Conservation (phyloP, 2,113 vertebrate genomes). For the Eulacestoma nigropectus region DNA sequence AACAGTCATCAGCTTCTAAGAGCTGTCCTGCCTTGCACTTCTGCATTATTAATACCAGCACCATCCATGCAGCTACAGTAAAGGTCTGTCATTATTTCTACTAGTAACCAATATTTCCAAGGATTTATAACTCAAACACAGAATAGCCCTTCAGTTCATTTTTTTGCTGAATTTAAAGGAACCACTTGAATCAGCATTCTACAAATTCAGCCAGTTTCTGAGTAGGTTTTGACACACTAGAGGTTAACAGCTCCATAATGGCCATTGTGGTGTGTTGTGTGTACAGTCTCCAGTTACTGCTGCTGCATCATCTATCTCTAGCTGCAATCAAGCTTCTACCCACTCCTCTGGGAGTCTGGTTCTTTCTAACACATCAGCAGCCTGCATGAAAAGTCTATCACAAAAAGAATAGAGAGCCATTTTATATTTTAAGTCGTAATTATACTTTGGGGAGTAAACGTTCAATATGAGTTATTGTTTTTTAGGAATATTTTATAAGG, state of each 20-base stretch:
- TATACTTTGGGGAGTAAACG: neutral
- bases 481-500: neutral
- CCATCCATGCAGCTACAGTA: neutral
- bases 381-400: neutral
- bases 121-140: neutral
- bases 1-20: neutral
- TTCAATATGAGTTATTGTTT: neutral
- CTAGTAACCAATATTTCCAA: slow-evolving; percentile 2
- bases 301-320: neutral
- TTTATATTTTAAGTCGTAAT: neutral
- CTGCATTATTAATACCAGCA: neutral
- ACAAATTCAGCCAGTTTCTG: neutral
- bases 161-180: slow-evolving; percentile 20
- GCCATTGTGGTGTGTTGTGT: neutral
- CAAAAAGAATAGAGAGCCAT: neutral
- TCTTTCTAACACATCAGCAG: neutral
- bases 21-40: slow-evolving; percentile 19
- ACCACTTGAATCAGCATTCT: neutral
- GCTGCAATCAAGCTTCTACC: neutral
- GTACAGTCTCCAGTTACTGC: neutral
- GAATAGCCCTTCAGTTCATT: neutral
- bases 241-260: neutral
- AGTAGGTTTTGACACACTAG: neutral
- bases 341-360: neutral
- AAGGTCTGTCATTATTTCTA: neutral